Conservation (phyloP, 2,797 vertebrate genomes). For the Decapterus maruadsi region DNA sequence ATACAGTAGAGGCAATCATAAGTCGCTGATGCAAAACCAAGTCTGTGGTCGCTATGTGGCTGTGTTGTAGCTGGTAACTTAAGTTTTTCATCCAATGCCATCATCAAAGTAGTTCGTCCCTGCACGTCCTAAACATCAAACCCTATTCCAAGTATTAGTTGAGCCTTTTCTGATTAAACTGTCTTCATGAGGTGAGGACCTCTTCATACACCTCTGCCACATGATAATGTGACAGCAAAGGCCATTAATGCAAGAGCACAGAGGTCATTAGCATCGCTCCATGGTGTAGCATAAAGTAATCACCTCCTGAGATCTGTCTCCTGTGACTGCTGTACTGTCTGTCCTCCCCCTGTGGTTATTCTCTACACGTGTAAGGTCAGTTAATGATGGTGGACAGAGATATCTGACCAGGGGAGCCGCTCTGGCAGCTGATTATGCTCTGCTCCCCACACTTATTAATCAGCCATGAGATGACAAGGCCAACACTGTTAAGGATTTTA, state of each 20-base stretch:
- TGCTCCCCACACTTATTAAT: slow-evolving; percentile 80
- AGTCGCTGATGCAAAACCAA: background rate
- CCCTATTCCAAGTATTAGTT: slow-evolving; percentile 56
- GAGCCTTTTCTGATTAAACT: slow-evolving; percentile 75
- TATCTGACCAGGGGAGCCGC: slow-evolving; percentile 75
- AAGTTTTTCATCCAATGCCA: slow-evolving; percentile 40
- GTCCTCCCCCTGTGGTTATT: slow-evolving; percentile 80
- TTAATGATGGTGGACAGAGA: slow-evolving; percentile 86
- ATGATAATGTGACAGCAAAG: slow-evolving; percentile 83
- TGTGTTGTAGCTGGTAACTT: slow-evolving; percentile 4
- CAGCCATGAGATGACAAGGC: slow-evolving; percentile 77
- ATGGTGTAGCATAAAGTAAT: slow-evolving; percentile 87
- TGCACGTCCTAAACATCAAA: slow-evolving; percentile 57
- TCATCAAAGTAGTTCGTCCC: slow-evolving; percentile 42
- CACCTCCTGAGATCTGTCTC: slow-evolving; percentile 82
- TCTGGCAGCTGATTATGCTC: slow-evolving; percentile 77
- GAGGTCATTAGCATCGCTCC: slow-evolving; percentile 88
- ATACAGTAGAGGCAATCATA: background rate
- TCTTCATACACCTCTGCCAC: slow-evolving; percentile 79
- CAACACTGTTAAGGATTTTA: slow-evolving; percentile 78
- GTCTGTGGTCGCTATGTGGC: background rate
- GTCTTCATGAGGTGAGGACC: slow-evolving; percentile 71
- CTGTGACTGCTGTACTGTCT: slow-evolving; percentile 76
- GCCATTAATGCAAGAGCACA: slow-evolving; percentile 88
- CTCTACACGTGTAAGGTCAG: slow-evolving; percentile 82